A percentile compares a stretch with the other conserved stretches of the same genome.
Evolutionary conservation across 2,888 invertebrate genomes (phyloP).

Genomic region (Zootermopsis nevadensis): DNA sequence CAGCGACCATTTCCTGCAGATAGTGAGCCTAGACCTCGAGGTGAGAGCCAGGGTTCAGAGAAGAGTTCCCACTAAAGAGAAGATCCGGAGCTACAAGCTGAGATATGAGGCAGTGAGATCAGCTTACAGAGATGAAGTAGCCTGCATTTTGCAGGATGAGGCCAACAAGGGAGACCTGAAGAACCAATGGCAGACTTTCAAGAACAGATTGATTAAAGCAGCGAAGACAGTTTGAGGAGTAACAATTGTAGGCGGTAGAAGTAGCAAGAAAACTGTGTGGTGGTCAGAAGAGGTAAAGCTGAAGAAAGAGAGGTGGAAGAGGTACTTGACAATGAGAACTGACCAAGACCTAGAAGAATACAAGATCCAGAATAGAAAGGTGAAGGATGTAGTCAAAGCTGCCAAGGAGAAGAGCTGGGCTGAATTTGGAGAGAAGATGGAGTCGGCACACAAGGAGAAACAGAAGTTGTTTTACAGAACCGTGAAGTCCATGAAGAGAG

Average conservation of each 20-base stretch:
- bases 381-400: background rate
- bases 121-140: background rate
- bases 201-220: background rate
- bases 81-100: background rate
- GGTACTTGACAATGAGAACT: background rate
- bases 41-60: background rate
- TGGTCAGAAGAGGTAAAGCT: background rate
- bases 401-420: background rate
- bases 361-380: background rate
- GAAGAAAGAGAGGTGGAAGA: background rate
- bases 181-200: background rate
- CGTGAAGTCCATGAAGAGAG: background rate
- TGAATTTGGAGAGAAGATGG: constrained; percentile 7
- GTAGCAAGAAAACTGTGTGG: background rate
- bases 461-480: background rate
- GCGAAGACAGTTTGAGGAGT: background rate
- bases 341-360: background rate
- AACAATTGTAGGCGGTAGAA: background rate
- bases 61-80: background rate
- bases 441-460: background rate
- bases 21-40: background rate
- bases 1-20: background rate
- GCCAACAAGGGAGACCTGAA: background rate
- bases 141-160: too few species aligned
- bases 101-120: background rate